Conservation (phyloP, 2,113 vertebrate genomes). For the Arvicanthis niloticus region DNA sequence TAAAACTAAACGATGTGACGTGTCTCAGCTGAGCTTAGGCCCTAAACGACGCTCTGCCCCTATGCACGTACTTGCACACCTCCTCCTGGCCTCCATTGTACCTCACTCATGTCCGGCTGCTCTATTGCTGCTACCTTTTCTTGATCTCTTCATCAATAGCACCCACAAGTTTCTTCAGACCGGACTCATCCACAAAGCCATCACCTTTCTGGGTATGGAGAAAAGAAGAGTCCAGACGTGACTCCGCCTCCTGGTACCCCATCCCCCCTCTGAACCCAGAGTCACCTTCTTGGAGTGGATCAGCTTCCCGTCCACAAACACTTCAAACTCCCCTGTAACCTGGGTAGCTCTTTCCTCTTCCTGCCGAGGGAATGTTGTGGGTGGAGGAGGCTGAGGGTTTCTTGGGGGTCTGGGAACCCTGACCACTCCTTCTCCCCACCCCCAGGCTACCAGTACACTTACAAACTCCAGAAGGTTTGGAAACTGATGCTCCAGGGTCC, state of each 20-base stretch:
- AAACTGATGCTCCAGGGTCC: conserved; percentile 70
- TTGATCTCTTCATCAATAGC: conserved; percentile 47
- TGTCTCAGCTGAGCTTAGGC: background rate
- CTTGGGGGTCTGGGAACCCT: background rate
- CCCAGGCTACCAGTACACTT: conserved; percentile 27
- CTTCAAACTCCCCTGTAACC: conserved; percentile 74
- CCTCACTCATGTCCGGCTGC: background rate
- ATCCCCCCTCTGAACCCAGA: background rate
- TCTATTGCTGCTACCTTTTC: conserved; percentile 36
- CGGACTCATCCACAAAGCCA: conserved; percentile 74
- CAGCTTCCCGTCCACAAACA: conserved; percentile 70
- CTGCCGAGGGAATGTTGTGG: conserved; percentile 2
- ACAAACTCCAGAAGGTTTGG: conserved; percentile 73
- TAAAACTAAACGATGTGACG: background rate
- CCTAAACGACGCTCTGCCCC: background rate
- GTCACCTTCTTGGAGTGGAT: conserved; percentile 82
- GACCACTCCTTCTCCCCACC: background rate
- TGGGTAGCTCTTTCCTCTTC: conserved; percentile 41
- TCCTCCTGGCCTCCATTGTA: accelerated
- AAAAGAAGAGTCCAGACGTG: background rate
- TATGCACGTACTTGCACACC: accelerated
- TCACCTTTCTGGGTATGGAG: conserved; percentile 72
- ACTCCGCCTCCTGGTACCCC: accelerated
- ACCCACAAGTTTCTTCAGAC: conserved; percentile 57
- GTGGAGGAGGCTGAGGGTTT: background rate